phyloP scores from a whole-genome alignment of 1,140 invertebrate genomes.

The Ladona fulva region DNA sequence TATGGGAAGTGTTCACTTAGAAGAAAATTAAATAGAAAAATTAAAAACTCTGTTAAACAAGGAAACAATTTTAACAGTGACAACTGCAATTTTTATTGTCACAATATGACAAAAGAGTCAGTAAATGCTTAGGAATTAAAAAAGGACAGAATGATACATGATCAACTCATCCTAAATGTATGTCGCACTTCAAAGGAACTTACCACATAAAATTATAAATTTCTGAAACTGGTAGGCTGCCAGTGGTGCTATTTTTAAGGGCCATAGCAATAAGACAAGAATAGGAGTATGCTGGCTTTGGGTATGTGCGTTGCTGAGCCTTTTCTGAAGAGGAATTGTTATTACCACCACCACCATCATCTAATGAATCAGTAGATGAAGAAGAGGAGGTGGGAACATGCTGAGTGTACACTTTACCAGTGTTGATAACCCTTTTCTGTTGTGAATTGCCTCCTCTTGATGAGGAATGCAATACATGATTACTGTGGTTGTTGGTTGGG shows the following conservation, averaged over 20 bases:
- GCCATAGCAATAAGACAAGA: slow-evolving; percentile 96
- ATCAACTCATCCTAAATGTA: no score
- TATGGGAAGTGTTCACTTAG: slow-evolving; percentile 93
- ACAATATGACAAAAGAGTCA: no score
- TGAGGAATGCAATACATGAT: neutral
- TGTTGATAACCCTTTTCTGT: neutral
- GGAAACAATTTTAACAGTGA: no score
- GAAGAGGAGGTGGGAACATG: neutral
- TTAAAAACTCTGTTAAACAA: no score
- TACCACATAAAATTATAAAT: slow-evolving; percentile 99
- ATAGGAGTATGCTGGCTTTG: slow-evolving; percentile 95
- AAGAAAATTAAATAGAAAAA: slow-evolving; percentile 32
- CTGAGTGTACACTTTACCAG: neutral
- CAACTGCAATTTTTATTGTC: no score
- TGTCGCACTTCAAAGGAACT: slow-evolving; percentile 34
- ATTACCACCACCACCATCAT: neutral
- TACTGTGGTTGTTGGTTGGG: neutral
- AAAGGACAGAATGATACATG: no score
- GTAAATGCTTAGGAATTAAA: no score
- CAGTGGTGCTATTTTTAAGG: slow-evolving; percentile 88
- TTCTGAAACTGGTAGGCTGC: slow-evolving; percentile 92
- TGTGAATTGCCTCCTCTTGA: neutral
- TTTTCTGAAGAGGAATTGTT: neutral
- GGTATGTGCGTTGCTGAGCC: slow-evolving; percentile 44
- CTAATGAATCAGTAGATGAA: neutral